Base-by-base conservation (phyloP, 2,888 invertebrate species). In the Sarcophaga variegata region DNA sequence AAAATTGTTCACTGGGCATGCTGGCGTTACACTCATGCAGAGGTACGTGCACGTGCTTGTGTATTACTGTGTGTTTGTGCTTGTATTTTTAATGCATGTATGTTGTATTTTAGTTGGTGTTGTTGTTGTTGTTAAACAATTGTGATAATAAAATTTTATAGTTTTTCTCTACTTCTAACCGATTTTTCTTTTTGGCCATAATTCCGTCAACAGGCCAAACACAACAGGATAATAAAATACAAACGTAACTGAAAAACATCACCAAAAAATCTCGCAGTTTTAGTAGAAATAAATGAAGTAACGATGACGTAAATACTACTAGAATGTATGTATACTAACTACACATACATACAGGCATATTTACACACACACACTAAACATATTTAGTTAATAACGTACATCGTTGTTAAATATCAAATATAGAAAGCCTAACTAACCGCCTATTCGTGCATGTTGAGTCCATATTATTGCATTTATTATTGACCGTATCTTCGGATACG, bases 401-500 rank as follows among this genome's bases (percentile, higher is more conserved):
- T 37, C 5, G 37, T 37, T 37, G 37, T 37, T 37, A 37, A 8
- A 37, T 37, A 37, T 8, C 37, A 37, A 37, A 37, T 37, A 37
- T 8, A 37, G 37, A 37, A 37, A 37, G 37, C 10, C 37, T 37
- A 37, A 27, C 5, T 2, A 37, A 37, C 37, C 37, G 37, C 37
- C 37, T 37, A 37, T 37, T 0, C 37, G 10, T 8, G 1, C 37
- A 37, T 37, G 37, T 37, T 37, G 37, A 37, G 37, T 37, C 10
- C 37, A 37, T 75, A n/a, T 75, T 75, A 75, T 49, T 75, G 49
- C 75, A 64, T 49, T 75, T 64, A 64, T 75, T 75, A 54, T 49
- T 64, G 54, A 75, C 63, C 64, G 74, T 74, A 27, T 74, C 25
- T 74, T 63, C 45, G 54, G 64, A 27, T 45, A 22, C 17, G 5